Percentiles rank a stretch among this genome's conserved stretches.
phyloP scores from a whole-genome alignment of 1,140 invertebrate species.

The Lucilia sericata region DNA sequence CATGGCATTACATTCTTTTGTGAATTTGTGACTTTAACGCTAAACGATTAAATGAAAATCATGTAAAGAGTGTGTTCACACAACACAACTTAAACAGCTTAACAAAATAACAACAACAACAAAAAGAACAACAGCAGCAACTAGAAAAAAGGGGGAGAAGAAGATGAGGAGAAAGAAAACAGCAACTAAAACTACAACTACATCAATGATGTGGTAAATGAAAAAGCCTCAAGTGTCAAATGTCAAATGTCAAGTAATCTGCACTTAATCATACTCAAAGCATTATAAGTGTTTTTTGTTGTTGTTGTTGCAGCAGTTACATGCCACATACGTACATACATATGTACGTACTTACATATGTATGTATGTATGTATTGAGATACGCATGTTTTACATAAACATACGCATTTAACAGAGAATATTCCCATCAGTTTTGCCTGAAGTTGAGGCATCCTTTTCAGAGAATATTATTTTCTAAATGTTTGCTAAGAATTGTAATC shows the following conservation, averaged over 20 bases:
- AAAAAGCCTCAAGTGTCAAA: slow-evolving; percentile 42
- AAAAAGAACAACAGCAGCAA: neutral
- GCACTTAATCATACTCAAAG: slow-evolving; percentile 43
- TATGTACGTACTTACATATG: too few relatives aligned
- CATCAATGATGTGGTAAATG: slow-evolving; percentile 26
- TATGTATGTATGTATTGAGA: too few relatives aligned
- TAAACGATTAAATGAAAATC: slow-evolving; percentile 24
- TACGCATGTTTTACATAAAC: too few relatives aligned
- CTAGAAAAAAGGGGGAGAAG: too few relatives aligned
- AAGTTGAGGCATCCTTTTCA: too few relatives aligned
- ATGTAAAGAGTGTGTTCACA: slow-evolving; percentile 14
- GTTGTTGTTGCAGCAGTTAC: neutral
- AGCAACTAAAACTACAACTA: slow-evolving; percentile 5
- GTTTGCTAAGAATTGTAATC: too few relatives aligned
- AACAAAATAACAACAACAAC: neutral
- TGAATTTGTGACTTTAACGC: slow-evolving; percentile 15
- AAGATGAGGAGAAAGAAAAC: neutral
- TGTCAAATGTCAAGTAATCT: slow-evolving; percentile 43
- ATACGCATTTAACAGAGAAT: too few relatives aligned
- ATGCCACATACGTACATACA: neutral
- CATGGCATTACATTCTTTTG: neutral
- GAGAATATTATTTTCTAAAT: too few relatives aligned
- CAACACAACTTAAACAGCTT: slow-evolving; percentile 23
- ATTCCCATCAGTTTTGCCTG: too few relatives aligned
- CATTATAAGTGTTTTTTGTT: slow-evolving; percentile 28